A percentile compares a stretch with the other conserved stretches of the same genome.
These are phyloP conservation scores for Hedya salicella DNA, from an alignment of 2,888 invertebrate genomes.

Conservation along the genomic window DNA sequence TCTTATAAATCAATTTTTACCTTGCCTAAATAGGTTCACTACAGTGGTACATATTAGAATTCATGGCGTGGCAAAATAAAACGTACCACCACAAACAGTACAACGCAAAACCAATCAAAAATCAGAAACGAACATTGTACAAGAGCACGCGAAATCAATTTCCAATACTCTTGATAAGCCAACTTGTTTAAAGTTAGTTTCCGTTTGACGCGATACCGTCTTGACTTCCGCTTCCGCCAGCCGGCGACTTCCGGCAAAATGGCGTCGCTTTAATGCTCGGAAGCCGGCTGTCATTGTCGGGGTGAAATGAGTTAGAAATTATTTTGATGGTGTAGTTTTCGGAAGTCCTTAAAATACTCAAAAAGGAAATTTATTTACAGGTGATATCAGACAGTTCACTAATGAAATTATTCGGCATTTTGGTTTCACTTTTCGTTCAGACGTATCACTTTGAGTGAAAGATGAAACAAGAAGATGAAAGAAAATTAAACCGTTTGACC, in stretches of 20 bases:
- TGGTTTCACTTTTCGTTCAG: too few species aligned
- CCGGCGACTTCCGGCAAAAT: slow-evolving; percentile 49
- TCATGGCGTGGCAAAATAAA: too few species aligned
- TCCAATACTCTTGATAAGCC: slow-evolving; percentile 54
- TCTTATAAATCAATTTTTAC: too few species aligned
- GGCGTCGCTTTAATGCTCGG: slow-evolving; percentile 41
- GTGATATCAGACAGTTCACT: too few species aligned
- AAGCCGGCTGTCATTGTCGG: slow-evolving; percentile 40
- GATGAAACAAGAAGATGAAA: too few species aligned
- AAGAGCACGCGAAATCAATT: slow-evolving; percentile 58
- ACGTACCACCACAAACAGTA: too few species aligned
- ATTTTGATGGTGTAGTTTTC: slow-evolving; percentile 24
- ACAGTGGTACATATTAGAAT: too few species aligned
- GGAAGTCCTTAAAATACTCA: slow-evolving; percentile 4
- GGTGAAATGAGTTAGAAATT: slow-evolving; percentile 41
- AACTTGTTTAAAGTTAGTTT: slow-evolving; percentile 56
- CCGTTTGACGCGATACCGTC: slow-evolving; percentile 57
- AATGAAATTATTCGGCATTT: too few species aligned
- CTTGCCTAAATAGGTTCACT: too few species aligned
- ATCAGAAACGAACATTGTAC: neutral
- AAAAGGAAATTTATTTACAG: neutral
- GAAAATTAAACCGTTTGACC: too few species aligned
- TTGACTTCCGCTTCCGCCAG: slow-evolving; percentile 59
- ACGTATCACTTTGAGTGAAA: too few species aligned
- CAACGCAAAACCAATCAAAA: too few species aligned